Evolutionary conservation across 2,888 invertebrate species (phyloP).

Genomic region (Macrosoma leucophasiata): DNA sequence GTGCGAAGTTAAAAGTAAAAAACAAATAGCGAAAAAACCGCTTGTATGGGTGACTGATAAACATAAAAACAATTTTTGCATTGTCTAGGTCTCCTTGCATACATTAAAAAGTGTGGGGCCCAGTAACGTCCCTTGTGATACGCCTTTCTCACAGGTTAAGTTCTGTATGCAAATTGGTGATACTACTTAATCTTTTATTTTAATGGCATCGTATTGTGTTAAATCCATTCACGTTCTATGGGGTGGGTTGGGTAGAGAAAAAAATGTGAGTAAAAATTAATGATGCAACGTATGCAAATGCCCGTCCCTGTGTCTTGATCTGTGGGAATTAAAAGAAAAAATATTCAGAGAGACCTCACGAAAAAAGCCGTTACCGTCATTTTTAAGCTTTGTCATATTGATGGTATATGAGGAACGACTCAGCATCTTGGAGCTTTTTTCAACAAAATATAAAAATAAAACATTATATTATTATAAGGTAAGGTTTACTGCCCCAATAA

Average conservation of each 20-base stretch:
- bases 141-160: constrained; percentile 58
- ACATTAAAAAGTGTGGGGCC: constrained; percentile 49
- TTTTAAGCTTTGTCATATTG: no score
- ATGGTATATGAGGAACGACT: no score
- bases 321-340: constrained; percentile 49
- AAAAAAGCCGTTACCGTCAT: constrained; percentile 28
- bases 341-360: constrained; percentile 35
- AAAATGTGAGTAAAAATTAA: constrained; percentile 58
- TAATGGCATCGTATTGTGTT: constrained; percentile 71
- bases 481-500: no score
- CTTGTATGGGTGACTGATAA: constrained; percentile 64
- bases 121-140: constrained; percentile 46
- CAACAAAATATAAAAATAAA: no score
- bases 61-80: constrained; percentile 66
- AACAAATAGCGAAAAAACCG: constrained; percentile 68
- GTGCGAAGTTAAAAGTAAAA: constrained; percentile 69
- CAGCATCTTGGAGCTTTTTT: no score
- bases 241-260: constrained; percentile 42
- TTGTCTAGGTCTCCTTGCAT: constrained; percentile 53
- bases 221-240: constrained; percentile 50
- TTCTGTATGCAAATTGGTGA: constrained; percentile 63
- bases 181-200: constrained; percentile 72
- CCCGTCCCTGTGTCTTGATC: constrained; percentile 35
- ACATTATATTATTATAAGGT: no score
- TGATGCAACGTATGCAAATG: constrained; percentile 67